Base-by-base conservation (phyloP, 2,113 vertebrate species). In the Centrocercus urophasianus region DNA sequence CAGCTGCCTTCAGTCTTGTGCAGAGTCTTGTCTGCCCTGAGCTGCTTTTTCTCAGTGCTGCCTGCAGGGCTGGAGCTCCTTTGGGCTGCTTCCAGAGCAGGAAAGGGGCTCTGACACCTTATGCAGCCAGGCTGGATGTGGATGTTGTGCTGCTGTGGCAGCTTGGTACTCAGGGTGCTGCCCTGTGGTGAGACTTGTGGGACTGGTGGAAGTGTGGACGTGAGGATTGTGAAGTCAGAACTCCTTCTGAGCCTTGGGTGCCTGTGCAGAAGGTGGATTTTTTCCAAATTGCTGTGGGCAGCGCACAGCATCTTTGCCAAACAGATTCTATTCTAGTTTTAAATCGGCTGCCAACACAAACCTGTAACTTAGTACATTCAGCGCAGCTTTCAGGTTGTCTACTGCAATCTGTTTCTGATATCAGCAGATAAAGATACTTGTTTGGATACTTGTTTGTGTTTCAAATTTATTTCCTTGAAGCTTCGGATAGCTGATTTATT, bases 41-140 rank as follows among this genome's bases (percentile, higher is more conserved):
- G 67, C 42, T 27, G 12, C 40, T 20, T 7, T 9, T 22, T 25
- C 19, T 0, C 5, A 2, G 34, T 0, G 5, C n/a, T 11, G 42
- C 17, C 30, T 15, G 11, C 8, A 7, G 57, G 56, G 34, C 82
- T 38, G 25, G 25, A 16, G 40, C 5, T 0, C 7, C 0, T 7
- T 13, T 2, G 0, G 18, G 12, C 30, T 8, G 42, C n/a, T 59
- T 30, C 36, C 17, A 6, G 59, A 71, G 11, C 4, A 4, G 57
- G 3, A 11, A 10, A 71, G 43, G 65, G 60, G 64, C 38, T 13
- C 22, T 0, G 40, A 28, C 78, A 30, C 10, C 15, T 6, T 17
- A 2, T 8, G 3, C 32, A 13, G 15, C 54, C 72, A 34, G 22
- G 8, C 14, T 38, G 47, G 36, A 27, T 12, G 5, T 11, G 22